phyloP scores from a whole-genome alignment of 2,113 vertebrate species.

The Rhegmatorhina hoffmannsi region DNA sequence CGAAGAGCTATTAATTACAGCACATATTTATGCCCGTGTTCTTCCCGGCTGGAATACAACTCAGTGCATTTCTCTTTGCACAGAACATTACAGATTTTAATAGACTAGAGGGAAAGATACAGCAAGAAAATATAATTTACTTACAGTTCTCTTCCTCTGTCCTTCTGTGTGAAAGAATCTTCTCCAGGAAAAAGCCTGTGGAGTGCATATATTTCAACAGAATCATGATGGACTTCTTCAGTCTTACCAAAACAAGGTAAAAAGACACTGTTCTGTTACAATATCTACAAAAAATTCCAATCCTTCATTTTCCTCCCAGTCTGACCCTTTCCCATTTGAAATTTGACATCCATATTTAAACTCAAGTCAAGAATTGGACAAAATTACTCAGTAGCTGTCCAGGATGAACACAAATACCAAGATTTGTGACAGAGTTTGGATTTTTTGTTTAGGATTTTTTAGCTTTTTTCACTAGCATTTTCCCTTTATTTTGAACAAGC shows the following conservation, averaged over 20 bases:
- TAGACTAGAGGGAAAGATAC: background rate
- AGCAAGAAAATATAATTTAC: background rate
- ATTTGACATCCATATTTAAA: background rate
- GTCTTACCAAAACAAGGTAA: background rate
- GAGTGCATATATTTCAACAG: background rate
- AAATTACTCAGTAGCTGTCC: background rate
- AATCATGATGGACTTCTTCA: background rate
- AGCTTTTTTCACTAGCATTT: background rate
- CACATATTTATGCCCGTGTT: background rate
- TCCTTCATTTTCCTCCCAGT: background rate
- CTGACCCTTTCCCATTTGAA: background rate
- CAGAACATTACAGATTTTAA: background rate
- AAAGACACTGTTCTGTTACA: background rate
- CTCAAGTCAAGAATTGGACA: background rate
- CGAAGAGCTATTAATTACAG: background rate
- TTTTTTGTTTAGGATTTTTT: too few species aligned
- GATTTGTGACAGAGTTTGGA: background rate
- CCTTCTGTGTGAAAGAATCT: background rate
- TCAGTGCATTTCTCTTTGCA: background rate
- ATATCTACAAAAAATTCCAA: background rate
- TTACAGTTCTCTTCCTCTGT: background rate
- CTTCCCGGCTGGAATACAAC: background rate
- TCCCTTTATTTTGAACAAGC: background rate
- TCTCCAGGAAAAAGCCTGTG: background rate
- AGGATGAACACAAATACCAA: background rate